Conservation (phyloP, 2,113 vertebrate species). For the Lates calcarifer region DNA sequence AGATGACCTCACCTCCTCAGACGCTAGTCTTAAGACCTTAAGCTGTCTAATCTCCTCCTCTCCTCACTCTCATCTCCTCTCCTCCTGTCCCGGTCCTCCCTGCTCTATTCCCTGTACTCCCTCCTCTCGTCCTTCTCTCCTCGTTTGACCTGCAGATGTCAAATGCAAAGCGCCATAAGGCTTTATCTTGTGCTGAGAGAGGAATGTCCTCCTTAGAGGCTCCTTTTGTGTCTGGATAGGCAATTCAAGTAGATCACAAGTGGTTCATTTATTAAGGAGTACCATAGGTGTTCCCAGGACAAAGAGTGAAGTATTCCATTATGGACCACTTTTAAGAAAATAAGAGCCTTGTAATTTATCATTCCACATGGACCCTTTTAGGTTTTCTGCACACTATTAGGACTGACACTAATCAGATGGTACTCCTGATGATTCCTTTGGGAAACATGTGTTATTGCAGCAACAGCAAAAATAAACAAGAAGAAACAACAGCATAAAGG, state of each 20-base stretch:
- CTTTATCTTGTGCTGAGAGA: slow-evolving; percentile 36
- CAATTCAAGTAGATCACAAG: slow-evolving; percentile 55
- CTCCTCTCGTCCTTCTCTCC: slow-evolving; percentile 21
- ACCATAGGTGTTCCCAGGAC: slow-evolving; percentile 36
- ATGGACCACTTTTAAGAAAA: slow-evolving; percentile 49
- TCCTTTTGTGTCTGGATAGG: slow-evolving; percentile 48
- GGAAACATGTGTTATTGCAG: slow-evolving; percentile 18
- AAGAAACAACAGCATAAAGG: not conserved
- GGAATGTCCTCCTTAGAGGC: slow-evolving; percentile 38
- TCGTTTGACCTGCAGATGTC: slow-evolving; percentile 47
- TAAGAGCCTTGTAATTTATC: slow-evolving; percentile 46
- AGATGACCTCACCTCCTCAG: slow-evolving; percentile 63
- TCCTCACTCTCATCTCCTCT: slow-evolving; percentile 44
- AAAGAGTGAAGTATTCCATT: slow-evolving; percentile 55
- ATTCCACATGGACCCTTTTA: slow-evolving; percentile 28
- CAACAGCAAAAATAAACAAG: slow-evolving; percentile 16
- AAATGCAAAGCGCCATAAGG: slow-evolving; percentile 40
- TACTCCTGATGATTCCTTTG: slow-evolving; percentile 26
- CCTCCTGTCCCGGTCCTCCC: slow-evolving; percentile 26
- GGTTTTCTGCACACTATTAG: slow-evolving; percentile 16
- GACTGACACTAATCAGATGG: slow-evolving; percentile 37
- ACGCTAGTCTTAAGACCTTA: slow-evolving; percentile 57
- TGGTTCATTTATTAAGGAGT: slow-evolving; percentile 49
- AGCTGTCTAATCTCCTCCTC: slow-evolving; percentile 66
- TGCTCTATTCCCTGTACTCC: not conserved